phyloP scores from a whole-genome alignment of 2,888 invertebrate genomes.

The Pyrochroa serraticornis region DNA sequence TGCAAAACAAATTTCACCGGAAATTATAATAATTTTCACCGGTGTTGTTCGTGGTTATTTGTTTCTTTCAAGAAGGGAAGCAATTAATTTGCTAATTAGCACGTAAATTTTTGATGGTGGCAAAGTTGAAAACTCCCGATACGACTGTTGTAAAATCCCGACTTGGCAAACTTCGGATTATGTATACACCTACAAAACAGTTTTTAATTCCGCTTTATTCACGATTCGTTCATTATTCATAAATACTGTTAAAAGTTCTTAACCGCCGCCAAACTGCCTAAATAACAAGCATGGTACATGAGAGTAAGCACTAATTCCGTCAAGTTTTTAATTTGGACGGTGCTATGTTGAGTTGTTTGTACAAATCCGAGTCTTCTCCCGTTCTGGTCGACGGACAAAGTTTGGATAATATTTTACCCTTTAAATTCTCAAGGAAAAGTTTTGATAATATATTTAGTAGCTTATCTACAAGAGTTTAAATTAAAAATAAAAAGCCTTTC shows the following conservation, averaged over 20 bases:
- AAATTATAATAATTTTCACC: conserved; percentile 13
- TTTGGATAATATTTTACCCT: conserved; percentile 1
- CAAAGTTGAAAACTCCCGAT: too few relatives aligned
- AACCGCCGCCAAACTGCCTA: too few relatives aligned
- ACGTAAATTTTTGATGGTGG: too few relatives aligned
- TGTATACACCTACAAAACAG: conserved; percentile 3
- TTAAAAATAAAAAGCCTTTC: conserved; percentile 10
- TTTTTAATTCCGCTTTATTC: background rate
- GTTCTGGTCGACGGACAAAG: background rate
- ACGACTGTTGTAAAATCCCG: too few relatives aligned
- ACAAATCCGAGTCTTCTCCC: background rate
- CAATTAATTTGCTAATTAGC: conserved; percentile 10
- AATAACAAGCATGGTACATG: too few relatives aligned
- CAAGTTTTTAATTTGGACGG: background rate
- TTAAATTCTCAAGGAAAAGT: conserved; percentile 4
- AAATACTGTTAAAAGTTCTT: too few relatives aligned
- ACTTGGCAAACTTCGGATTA: background rate
- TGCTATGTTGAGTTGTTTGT: background rate
- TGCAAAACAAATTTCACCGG: conserved; percentile 17
- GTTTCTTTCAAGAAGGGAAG: background rate
- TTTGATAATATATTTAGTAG: conserved; percentile 15
- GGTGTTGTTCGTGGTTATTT: background rate
- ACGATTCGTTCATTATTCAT: background rate
- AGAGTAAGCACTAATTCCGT: background rate
- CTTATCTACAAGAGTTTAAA: conserved; percentile 12